Percentiles rank a stretch among this genome's conserved stretches.
These are phyloP conservation scores for Hipparchia semele DNA, from an alignment of 2,888 invertebrate genomes.

Conservation along the genomic window DNA sequence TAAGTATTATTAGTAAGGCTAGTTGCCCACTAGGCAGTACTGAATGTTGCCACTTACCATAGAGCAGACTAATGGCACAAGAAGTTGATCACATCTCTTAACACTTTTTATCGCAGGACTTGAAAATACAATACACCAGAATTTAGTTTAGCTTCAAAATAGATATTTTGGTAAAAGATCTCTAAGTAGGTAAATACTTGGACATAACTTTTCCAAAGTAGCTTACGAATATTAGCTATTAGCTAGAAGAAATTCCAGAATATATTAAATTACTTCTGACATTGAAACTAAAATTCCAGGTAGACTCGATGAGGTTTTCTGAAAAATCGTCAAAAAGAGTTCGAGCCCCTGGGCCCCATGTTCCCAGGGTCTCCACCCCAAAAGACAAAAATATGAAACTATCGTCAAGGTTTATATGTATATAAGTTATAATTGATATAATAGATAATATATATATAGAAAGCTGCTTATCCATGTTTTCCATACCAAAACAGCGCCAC, in stretches of 20 bases:
- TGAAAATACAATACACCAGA: not conserved
- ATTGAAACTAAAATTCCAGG: too few species aligned
- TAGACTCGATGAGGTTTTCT: too few species aligned
- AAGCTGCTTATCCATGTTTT: not conserved
- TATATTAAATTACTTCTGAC: too few species aligned
- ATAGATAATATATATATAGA: too few species aligned
- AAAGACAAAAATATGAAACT: too few species aligned
- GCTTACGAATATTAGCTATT: not conserved
- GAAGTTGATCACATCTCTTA: not conserved
- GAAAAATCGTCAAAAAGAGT: too few species aligned
- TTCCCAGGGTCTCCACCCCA: too few species aligned
- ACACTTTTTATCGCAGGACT: not conserved
- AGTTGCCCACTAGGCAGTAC: conserved; percentile 12
- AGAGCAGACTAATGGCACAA: not conserved
- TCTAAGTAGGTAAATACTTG: not conserved
- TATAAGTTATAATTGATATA: too few species aligned
- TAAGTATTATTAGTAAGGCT: conserved; percentile 24
- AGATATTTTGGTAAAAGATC: not conserved
- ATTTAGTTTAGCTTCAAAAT: not conserved
- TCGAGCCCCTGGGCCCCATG: too few species aligned
- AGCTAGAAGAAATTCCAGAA: too few species aligned
- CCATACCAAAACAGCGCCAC: not conserved
- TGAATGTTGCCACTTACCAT: conserved; percentile 6
- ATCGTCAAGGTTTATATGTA: too few species aligned
- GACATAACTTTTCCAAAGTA: not conserved